Evolutionary conservation across 2,888 invertebrate species (phyloP), one percentile per base, ranked within the genome.

Genomic region (Limnephilus marmoratus): DNA sequence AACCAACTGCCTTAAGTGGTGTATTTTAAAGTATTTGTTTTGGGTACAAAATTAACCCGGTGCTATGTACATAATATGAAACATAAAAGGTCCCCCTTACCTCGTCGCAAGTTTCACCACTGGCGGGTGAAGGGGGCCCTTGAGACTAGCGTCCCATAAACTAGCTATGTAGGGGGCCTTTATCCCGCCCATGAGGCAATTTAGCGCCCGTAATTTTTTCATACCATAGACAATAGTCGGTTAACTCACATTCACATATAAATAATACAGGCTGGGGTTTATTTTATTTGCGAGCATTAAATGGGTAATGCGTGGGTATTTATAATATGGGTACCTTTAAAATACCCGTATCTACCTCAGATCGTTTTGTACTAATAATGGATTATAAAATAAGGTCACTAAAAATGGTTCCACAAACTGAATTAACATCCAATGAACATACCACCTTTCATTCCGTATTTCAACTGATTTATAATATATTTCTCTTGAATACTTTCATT

Each of bases 61-160:
- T 68, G 68, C 2, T 68, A 3, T n/a, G 68, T 24, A 68, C 68
- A 68, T 68, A 68, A 24, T 24, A 68, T 68, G 7, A 68, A 68
- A 24, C 9, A 18, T 68, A 68, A 85, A 85, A 11, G 13, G 82
- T 34, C 34, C 82, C 34, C 82, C 45, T 1, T 49, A n/a, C n/a
- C 12, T 13, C 85, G 49, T 45, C 85, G n/a, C 85, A 86, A 49
- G 85, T 37, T 86, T 86, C 45, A 13, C 85, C 85, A 45, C 85
- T 5, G 49, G n/a, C 45, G 41, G 37, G 29, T 41, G 13, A 86
- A 86, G 41, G n/a, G 29, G 41, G 85, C 45, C 85, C 85, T 86
- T 45, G 85, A 86, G 85, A 86, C 85, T 45, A 86, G 85, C 85
- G 49, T 45, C 85, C 41, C 85, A 86, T 86, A 86, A 86, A 86